Evolutionary conservation across 2,113 vertebrate genomes (phyloP).

Genomic region (Zosterops japonicus): DNA sequence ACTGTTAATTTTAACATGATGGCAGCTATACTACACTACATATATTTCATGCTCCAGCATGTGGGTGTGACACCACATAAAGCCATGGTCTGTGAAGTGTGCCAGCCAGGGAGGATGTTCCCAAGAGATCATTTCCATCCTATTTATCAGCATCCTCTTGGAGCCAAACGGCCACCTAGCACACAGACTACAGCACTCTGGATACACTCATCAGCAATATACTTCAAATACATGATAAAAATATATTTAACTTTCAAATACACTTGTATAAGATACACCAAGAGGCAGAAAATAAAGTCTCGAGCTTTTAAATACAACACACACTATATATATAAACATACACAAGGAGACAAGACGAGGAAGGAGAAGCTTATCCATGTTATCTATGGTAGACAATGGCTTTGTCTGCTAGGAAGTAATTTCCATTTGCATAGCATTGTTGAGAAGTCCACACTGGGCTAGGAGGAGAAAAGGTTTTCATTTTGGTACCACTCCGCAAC

Average conservation of each 20-base stretch:
- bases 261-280: slow-evolving; percentile 59
- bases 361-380: background rate
- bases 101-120: slow-evolving; percentile 15
- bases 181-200: slow-evolving; percentile 49
- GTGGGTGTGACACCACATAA: background rate
- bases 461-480: background rate
- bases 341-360: background rate
- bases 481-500: slow-evolving; percentile 47
- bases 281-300: slow-evolving; percentile 76
- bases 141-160: slow-evolving; percentile 21
- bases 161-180: slow-evolving; percentile 2
- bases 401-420: background rate
- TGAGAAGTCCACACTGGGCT: background rate
- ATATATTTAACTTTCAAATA: slow-evolving; percentile 76
- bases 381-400: background rate
- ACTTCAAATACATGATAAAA: slow-evolving; percentile 66
- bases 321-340: slow-evolving; percentile 54
- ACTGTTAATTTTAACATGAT: slow-evolving; percentile 6
- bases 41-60: slow-evolving; percentile 4
- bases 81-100: slow-evolving; percentile 45
- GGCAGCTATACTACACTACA: slow-evolving; percentile 17
- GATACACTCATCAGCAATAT: slow-evolving; percentile 47
- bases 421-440: background rate
- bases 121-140: background rate
- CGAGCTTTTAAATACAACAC: slow-evolving; percentile 72